Base-by-base conservation (phyloP, 53 echinoderm and acorn worm species). In the Stichopus horrens region DNA sequence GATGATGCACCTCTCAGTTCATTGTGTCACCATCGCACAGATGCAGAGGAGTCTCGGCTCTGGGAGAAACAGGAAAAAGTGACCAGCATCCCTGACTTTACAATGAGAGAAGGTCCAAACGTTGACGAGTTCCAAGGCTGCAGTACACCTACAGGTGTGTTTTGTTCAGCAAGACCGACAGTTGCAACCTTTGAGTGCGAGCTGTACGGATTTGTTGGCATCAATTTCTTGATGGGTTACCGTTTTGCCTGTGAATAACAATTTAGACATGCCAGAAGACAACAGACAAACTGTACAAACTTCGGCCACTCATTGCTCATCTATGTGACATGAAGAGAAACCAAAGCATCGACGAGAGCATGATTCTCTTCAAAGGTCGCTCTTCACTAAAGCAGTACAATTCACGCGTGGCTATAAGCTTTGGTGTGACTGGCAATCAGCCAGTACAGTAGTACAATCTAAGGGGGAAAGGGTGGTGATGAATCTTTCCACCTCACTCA, bases 221-320 rank as follows among this genome's bases (percentile, higher is more conserved):
- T 89, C 23, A 89, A 89, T 21, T 89, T 89, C 52, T 37, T 89
- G 57, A 81, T 89, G 89, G 81, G 89, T 4, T 89, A 89, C 68
- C 82, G 65, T 89, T 37, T 13, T 56, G 23, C 80, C 81, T 63
- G 5, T 66, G 11, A 14, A 54, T 14, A 58, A 81, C 16, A 37
- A 58, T 21, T 7, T 54, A 58, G 54, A 58, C 8, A 89, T 89
- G 89, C 21, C 89, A 37, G 52, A 52, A 7, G 81, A 89, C 52
- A 67, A 11, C 16, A 11, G 6, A 67, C 16, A 67, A 67, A 67
- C 16, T 67, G 5, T 67, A 67, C 67, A 67, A 52, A 11, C 22
- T 52, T 8, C 9, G 80, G 37, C 84, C 84, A 10, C 74, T 52
- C 75, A 81, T 89, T 81, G 58, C 58, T 9, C 58, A 7, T 7